Conservation (phyloP, 2,888 invertebrate genomes). For the Tubulanus polymorphus region DNA sequence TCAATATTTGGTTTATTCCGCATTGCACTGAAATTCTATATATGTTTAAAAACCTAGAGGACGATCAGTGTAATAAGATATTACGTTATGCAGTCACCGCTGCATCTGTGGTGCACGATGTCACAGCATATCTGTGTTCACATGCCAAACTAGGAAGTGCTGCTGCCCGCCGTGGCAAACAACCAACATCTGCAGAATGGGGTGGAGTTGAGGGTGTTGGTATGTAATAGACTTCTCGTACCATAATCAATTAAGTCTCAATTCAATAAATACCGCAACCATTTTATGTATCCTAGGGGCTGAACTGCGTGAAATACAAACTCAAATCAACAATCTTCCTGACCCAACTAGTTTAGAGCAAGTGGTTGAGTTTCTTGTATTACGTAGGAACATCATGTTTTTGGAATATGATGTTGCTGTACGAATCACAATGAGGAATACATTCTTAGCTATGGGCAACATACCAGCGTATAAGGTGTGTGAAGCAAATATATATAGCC, state of each 20-base stretch:
- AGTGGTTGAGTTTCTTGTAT: constrained; percentile 39
- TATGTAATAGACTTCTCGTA: constrained; percentile 18
- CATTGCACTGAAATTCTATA: constrained; percentile 46
- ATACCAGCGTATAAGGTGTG: constrained; percentile 41
- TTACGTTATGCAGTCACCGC: constrained; percentile 36
- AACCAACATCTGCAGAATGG: constrained; percentile 47
- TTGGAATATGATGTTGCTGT: constrained; percentile 51
- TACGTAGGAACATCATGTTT: constrained; percentile 49
- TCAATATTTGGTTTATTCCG: constrained; percentile 53
- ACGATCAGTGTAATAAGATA: constrained; percentile 33
- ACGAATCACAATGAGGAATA: constrained; percentile 46
- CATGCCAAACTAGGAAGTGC: constrained; percentile 45
- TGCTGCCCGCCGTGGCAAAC: constrained; percentile 36
- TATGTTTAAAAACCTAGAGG: constrained; percentile 44
- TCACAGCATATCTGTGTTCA: constrained; percentile 49
- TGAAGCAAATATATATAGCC: not conserved
- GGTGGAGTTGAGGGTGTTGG: constrained; percentile 51
- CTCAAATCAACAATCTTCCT: constrained; percentile 43
- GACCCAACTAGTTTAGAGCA: constrained; percentile 33
- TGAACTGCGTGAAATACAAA: constrained; percentile 50
- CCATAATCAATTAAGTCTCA: not conserved
- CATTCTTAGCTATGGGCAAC: constrained; percentile 49
- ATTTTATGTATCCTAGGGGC: constrained; percentile 30
- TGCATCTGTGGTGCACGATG: constrained; percentile 47
- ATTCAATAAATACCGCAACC: constrained; percentile 6